Evolutionary conservation across 2,888 invertebrate species (phyloP).

Genomic region (Folsomia candida): DNA sequence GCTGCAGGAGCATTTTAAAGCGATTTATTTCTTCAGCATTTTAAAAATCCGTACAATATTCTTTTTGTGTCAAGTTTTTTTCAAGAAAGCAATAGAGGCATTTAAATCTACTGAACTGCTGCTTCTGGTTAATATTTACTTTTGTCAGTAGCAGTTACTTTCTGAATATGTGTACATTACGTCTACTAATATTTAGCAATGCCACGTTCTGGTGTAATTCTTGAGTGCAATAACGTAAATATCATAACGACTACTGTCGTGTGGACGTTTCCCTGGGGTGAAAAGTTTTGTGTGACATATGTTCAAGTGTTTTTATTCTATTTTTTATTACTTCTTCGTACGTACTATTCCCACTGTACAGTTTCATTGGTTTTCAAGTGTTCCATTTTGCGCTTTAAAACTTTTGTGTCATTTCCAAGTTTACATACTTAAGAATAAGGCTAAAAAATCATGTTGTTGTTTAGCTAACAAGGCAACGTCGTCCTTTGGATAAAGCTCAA

Average conservation of each 20-base stretch:
- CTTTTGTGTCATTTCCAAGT: neutral
- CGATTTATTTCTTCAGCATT: no score
- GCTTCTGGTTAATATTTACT: neutral
- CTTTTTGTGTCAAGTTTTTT: no score
- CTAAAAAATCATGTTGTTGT: neutral
- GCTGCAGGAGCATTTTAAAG: no score
- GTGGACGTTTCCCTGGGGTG: neutral
- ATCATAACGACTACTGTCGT: no score
- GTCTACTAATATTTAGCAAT: neutral
- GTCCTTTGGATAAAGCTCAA: neutral
- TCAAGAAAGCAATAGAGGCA: no score
- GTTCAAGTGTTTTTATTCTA: neutral
- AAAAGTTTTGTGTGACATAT: neutral
- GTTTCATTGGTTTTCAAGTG: neutral
- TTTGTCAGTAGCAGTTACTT: neutral
- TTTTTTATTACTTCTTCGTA: neutral
- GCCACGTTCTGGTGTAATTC: neutral
- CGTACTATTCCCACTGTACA: neutral
- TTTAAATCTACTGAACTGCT: neutral
- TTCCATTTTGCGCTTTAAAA: neutral
- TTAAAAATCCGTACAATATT: no score
- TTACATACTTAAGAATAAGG: neutral
- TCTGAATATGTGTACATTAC: neutral
- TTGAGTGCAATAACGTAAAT: neutral
- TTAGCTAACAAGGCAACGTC: no score